phyloP scores from a whole-genome alignment of 2,113 vertebrate genomes.

The Falcunculus frontatus region DNA sequence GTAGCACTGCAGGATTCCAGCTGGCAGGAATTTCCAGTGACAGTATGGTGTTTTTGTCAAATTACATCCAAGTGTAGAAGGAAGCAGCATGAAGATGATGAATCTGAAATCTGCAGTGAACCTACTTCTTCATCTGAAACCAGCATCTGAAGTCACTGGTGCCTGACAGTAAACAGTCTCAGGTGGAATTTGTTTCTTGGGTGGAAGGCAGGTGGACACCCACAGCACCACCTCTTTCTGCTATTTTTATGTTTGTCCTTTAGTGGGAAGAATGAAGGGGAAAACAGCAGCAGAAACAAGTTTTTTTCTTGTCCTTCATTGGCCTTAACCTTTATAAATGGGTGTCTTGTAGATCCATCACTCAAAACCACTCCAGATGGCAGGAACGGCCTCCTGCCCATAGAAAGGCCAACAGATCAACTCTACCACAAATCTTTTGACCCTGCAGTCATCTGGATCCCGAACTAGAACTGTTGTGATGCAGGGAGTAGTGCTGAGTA shows the following conservation, averaged over 20 bases:
- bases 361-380: background rate
- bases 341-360: background rate
- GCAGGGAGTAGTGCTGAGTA: background rate
- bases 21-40: background rate
- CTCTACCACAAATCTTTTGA: background rate
- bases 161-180: background rate
- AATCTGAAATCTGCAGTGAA: background rate
- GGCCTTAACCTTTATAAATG: background rate
- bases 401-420: background rate
- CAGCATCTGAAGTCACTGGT: background rate
- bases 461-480: background rate
- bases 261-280: background rate
- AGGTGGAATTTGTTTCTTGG: background rate
- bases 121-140: background rate
- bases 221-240: background rate
- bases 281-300: background rate
- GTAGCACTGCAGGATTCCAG: background rate
- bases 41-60: background rate
- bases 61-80: background rate
- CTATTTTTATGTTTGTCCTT: background rate
- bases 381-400: background rate
- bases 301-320: background rate
- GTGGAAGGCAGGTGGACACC: background rate
- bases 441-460: fast-evolving
- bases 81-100: background rate